Conservation (phyloP, 2,888 invertebrate genomes). For the Malthinus seriepunctatus region DNA sequence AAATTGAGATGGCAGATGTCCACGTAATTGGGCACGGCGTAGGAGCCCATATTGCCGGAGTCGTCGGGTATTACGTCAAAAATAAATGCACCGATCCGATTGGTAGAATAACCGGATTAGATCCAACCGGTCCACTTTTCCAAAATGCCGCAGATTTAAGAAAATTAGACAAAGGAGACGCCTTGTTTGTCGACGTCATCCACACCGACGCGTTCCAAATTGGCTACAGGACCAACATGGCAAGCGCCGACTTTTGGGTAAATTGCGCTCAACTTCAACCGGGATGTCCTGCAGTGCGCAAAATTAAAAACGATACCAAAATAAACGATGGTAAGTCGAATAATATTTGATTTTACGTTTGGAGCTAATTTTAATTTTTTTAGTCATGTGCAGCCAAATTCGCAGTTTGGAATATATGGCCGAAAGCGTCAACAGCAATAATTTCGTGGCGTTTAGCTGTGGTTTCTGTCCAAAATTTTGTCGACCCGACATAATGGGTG, state of each 20-base stretch:
- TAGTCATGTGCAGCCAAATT: conserved; percentile 11
- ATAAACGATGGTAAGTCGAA: not conserved
- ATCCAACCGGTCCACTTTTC: not conserved
- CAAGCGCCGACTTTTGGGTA: not conserved
- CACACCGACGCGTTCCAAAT: not conserved
- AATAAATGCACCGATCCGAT: not conserved
- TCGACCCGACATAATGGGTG: not conserved
- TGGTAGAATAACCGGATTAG: not conserved
- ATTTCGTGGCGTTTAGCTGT: not conserved
- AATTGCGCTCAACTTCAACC: not conserved
- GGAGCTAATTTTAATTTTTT: not conserved
- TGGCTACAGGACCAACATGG: not conserved
- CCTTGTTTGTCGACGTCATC: not conserved
- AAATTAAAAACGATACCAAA: not conserved
- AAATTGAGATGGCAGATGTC: not conserved
- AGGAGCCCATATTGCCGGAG: not conserved
- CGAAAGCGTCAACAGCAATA: not conserved
- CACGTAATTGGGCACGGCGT: not conserved
- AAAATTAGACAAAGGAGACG: not conserved
- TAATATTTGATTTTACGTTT: too few relatives aligned
- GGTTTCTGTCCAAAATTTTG: not conserved
- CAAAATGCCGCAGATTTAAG: not conserved
- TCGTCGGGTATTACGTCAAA: not conserved
- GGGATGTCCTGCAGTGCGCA: not conserved
- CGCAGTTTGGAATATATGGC: conserved; percentile 8